Percentiles rank a stretch among this genome's conserved stretches.
Evolutionary conservation across 2,888 invertebrate species (phyloP).

Genomic region (Eutolmus rufibarbis): DNA sequence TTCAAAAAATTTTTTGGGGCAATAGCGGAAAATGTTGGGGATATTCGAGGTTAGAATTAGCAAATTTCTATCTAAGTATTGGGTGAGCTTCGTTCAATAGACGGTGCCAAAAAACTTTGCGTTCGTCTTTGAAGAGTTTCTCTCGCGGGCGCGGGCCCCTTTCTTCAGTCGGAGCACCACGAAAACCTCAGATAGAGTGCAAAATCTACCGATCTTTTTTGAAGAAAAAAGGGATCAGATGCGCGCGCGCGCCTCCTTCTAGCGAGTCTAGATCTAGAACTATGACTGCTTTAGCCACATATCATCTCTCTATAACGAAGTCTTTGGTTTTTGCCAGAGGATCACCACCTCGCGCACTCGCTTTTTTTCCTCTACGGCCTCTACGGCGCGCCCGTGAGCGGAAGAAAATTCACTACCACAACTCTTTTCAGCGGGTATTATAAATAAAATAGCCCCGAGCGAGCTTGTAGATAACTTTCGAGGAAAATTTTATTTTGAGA

Average conservation of each 20-base stretch:
- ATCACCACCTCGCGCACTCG: background rate
- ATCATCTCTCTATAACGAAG: background rate
- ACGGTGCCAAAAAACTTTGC: slow-evolving; percentile 13
- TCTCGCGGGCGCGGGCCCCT: background rate
- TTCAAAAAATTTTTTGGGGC: slow-evolving; percentile 4
- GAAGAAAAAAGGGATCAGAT: background rate
- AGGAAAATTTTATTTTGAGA: slow-evolving; percentile 40
- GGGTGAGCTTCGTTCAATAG: background rate
- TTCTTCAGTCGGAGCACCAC: background rate
- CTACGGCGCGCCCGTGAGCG: background rate
- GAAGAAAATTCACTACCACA: background rate
- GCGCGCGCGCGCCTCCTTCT: background rate
- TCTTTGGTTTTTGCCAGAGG: background rate
- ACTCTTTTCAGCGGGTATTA: background rate
- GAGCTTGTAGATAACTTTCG: slow-evolving; percentile 15
- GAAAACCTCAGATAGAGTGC: background rate
- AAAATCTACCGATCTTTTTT: background rate
- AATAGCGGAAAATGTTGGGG: slow-evolving; percentile 30
- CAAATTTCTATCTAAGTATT: slow-evolving; percentile 9
- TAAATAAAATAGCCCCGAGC: slow-evolving; percentile 21
- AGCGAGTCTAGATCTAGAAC: slow-evolving; percentile 3
- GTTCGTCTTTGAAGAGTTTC: background rate
- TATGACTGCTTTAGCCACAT: background rate
- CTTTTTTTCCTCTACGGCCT: background rate
- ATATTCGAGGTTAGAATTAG: slow-evolving; percentile 39